Conservation (phyloP, 2,113 vertebrate species). For the Mustelus asterias region DNA sequence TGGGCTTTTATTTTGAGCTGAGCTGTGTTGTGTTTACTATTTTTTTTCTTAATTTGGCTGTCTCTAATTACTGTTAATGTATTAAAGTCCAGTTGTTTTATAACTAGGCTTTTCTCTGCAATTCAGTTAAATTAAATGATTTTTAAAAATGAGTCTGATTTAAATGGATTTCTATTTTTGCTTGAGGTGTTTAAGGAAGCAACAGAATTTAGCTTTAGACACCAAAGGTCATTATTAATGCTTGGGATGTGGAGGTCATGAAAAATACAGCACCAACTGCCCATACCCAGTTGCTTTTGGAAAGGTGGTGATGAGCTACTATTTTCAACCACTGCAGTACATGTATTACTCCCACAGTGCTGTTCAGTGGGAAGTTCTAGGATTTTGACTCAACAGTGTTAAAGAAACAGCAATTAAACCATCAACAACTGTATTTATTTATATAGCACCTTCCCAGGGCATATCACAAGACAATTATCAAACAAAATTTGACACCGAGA, state of each 20-base stretch:
- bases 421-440: no score
- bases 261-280: no score
- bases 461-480: background rate
- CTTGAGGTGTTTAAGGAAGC: background rate
- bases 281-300: background rate
- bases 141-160: background rate
- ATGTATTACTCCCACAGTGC: background rate
- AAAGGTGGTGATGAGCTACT: background rate
- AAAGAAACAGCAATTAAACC: background rate
- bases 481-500: background rate
- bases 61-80: background rate
- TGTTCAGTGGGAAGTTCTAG: background rate
- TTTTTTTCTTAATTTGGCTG: background rate
- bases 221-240: background rate
- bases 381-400: background rate
- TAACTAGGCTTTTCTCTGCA: background rate
- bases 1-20: constrained; percentile 40
- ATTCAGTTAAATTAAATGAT: background rate
- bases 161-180: background rate
- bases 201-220: background rate
- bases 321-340: background rate
- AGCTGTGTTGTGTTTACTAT: background rate
- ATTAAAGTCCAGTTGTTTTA: background rate
- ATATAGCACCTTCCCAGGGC: no score
- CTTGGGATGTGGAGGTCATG: background rate